Evolutionary conservation across 2,113 vertebrate genomes (phyloP), one percentile per base, ranked within the genome.

Genomic region (human (Homo sapiens)): DNA sequence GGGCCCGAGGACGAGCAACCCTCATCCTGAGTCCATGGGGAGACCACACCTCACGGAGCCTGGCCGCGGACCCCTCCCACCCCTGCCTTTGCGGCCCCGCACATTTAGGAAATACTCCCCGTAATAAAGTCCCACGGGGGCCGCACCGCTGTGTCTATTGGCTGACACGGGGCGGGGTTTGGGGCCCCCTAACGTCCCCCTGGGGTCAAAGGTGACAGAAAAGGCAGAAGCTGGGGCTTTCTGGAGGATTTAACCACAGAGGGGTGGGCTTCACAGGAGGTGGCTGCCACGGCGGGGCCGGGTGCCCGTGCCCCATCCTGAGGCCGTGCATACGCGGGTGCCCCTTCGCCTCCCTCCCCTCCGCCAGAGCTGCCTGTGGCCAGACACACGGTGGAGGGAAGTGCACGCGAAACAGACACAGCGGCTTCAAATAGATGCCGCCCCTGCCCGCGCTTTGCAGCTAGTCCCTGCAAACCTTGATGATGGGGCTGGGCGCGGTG

Each of bases 241-340:
- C 97, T 94, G 96, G 93, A 98, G 94, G 92, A 59, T 98, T 98
- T 98, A 97, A 97, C 94, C 90, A 75, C 23, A 70, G 98, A 85
- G 89, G 79, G 82, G 73, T 79, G 78, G 92, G 89, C 84, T 81
- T 97, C 98, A 97, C 97, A 97, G 93, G 92, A 93, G 93, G 96
- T 43, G 57, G 88, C 61, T 64, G 87, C 85, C 93, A 13, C 70
- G 32, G 52, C 59, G 5, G 52, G 35, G 20, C 38, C 18, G 0
- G 40, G 1, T 23, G 72, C 72, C 6, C 2, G 11, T 30, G 61
- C 12, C 27, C 12, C 61, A 13, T 30, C 61, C 61, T 64, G 61
- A 11, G 27, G 61, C 61, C 11, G 2, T 64, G 61, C 27, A 64
- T 11, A 13, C 12, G 0, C 8, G 43, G 84, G 73, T 23, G 52